A percentile compares a stretch with the other conserved stretches of the same genome.
Conservation (phyloP, 2,797 vertebrate genomes). For the Mormyrops boulengeri region DNA sequence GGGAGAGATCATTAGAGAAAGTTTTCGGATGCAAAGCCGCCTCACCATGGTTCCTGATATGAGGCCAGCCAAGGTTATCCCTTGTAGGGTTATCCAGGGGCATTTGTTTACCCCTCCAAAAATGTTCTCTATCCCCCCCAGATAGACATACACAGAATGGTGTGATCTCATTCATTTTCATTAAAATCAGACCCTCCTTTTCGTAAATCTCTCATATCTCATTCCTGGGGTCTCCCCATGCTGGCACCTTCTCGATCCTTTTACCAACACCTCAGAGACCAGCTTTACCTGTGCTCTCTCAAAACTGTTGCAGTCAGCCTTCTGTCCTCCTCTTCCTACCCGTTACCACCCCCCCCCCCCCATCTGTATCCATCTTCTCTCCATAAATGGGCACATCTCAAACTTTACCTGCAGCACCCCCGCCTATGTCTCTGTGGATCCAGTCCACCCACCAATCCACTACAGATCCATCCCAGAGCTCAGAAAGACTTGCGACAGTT, state of each 20-base stretch:
- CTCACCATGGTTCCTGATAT: not conserved
- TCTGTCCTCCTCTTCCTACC: not conserved
- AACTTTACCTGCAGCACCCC: not conserved
- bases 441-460: not conserved
- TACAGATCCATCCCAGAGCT: not conserved
- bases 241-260: not conserved
- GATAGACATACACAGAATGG: not conserved
- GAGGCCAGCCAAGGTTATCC: not conserved
- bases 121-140: not conserved
- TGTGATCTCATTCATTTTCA: not conserved
- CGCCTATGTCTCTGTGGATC: not conserved
- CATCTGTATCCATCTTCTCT: not conserved
- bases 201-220: not conserved
- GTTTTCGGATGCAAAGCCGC: not conserved
- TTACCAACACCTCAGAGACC: not conserved
- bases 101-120: not conserved
- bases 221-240: not conserved
- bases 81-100: not conserved
- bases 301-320: not conserved
- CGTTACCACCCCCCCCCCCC: not conserved
- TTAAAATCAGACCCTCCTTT: not conserved
- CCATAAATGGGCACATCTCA: not conserved
- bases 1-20: not conserved
- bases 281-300: not conserved
- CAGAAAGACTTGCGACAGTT: not conserved